Conservation (phyloP, 2,113 vertebrate species). For the Lipotes vexillifer region DNA sequence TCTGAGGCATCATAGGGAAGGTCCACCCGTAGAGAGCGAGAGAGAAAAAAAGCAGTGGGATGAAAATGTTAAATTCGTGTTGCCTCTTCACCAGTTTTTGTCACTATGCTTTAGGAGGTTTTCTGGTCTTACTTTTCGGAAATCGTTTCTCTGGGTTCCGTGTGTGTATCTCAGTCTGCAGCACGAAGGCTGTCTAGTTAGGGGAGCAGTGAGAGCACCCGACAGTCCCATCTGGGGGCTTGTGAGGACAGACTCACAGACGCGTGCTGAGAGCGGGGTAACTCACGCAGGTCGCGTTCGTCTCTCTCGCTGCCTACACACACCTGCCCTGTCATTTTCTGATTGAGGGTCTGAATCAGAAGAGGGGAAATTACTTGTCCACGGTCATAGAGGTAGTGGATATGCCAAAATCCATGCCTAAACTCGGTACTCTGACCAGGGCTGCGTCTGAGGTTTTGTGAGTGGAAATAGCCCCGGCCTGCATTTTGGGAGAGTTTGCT, state of each 20-base stretch:
- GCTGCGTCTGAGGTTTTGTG: background rate
- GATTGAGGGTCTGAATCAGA: background rate
- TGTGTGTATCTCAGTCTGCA: background rate
- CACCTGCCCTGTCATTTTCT: background rate
- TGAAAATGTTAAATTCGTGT: background rate
- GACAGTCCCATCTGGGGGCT: accelerated
- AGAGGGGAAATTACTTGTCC: background rate
- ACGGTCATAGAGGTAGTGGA: background rate
- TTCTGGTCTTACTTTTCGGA: background rate
- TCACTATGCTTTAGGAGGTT: background rate
- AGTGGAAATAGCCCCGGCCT: background rate
- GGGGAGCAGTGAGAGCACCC: accelerated
- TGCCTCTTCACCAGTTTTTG: background rate
- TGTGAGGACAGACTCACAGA: background rate
- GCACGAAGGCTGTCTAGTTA: background rate
- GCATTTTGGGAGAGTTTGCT: background rate
- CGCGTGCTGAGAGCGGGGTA: background rate
- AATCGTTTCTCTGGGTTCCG: background rate
- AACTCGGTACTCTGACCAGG: background rate
- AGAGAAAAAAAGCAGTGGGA: background rate
- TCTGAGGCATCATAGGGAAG: background rate
- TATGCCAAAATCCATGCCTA: background rate
- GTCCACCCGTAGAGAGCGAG: background rate
- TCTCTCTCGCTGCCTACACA: background rate
- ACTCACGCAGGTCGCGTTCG: accelerated